These are phyloP conservation scores for Hypotaenidia okinawae DNA, from an alignment of 2,797 vertebrate species.

Conservation along the genomic window DNA sequence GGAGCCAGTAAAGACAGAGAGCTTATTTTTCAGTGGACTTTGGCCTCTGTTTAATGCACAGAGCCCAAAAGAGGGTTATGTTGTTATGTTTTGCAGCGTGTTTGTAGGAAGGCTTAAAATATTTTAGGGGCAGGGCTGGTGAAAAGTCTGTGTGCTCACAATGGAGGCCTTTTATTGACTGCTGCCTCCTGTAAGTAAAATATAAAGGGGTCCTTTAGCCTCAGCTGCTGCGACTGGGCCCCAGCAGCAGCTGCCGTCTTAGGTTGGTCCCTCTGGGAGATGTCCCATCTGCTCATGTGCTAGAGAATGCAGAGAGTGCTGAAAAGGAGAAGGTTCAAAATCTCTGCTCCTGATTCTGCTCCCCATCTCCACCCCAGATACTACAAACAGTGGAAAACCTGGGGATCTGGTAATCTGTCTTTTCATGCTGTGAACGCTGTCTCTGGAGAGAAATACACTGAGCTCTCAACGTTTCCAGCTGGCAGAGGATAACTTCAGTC, in stretches of 20 bases:
- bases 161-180: constrained; percentile 67
- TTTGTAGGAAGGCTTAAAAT: constrained; percentile 60
- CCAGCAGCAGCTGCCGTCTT: constrained; percentile 67
- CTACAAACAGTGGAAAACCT: constrained; percentile 14
- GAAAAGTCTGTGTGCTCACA: constrained; percentile 48
- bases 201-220: constrained; percentile 63
- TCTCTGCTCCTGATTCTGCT: constrained; percentile 22
- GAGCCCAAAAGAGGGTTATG: constrained; percentile 27
- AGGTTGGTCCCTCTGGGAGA: constrained; percentile 55
- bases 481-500: background rate
- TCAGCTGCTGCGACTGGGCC: constrained; percentile 63
- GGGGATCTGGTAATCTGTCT: background rate
- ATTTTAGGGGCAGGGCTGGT: constrained; percentile 23
- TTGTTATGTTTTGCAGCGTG: constrained; percentile 42
- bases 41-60: constrained; percentile 38
- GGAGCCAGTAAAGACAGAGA: constrained; percentile 43
- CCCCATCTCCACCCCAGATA: background rate
- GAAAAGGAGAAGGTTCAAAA: constrained; percentile 44
- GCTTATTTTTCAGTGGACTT: constrained; percentile 56
- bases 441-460: background rate
- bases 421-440: background rate
- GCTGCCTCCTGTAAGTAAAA: constrained; percentile 45
- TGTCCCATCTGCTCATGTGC: constrained; percentile 69
- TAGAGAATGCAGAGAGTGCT: constrained; percentile 25
- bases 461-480: constrained; percentile 1